Conservation (phyloP, 2,888 invertebrate genomes). For the Dusona sp. region DNA sequence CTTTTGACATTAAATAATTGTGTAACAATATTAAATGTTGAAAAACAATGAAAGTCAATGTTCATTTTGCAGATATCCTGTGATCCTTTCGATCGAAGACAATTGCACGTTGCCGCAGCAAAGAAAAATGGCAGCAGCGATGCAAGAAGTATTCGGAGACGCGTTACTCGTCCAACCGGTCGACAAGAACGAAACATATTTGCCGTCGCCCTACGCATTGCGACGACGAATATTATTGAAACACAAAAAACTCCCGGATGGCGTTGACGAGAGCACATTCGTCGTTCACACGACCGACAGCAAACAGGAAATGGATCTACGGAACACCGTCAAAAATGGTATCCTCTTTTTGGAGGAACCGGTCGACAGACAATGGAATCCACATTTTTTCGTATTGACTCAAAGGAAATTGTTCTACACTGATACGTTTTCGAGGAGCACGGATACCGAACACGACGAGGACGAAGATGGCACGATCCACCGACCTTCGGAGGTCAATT, state of each 20-base stretch:
- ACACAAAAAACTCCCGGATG: conserved; percentile 97
- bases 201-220: conserved; percentile 94
- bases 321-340: conserved; percentile 95
- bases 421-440: conserved; percentile 87
- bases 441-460: conserved; percentile 85
- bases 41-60: not conserved
- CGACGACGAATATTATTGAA: conserved; percentile 92
- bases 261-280: conserved; percentile 91
- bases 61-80: conserved; percentile 88
- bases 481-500: conserved; percentile 78
- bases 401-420: conserved; percentile 95
- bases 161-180: conserved; percentile 91
- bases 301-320: conserved; percentile 90
- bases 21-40: not conserved
- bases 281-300: conserved; percentile 87
- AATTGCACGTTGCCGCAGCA: conserved; percentile 96
- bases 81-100: conserved; percentile 96
- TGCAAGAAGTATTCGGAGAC: conserved; percentile 95
- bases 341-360: conserved; percentile 95
- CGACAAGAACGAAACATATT: conserved; percentile 90
- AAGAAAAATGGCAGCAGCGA: conserved; percentile 94
- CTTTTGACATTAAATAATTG: not conserved
- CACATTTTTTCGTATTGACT: conserved; percentile 96
- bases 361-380: conserved; percentile 95
- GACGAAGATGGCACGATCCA: conserved; percentile 84